These are phyloP conservation scores for Trinectes maculatus DNA, from an alignment of 2,113 vertebrate species.

Conservation along the genomic window DNA sequence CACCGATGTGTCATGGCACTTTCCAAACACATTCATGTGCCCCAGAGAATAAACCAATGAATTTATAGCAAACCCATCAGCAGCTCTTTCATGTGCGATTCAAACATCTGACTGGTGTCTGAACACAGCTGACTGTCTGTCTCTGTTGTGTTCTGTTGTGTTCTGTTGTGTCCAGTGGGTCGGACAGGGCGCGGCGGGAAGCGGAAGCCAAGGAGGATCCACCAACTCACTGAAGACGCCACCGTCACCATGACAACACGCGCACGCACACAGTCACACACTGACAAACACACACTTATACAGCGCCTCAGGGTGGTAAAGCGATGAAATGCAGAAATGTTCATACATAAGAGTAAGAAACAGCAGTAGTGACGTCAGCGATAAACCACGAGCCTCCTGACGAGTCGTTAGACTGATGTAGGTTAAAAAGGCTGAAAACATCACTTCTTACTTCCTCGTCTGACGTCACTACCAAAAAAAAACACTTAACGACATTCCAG, in stretches of 20 bases:
- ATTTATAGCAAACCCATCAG: too few relatives aligned
- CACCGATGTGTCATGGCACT: too few relatives aligned
- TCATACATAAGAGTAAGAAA: conserved; percentile 20
- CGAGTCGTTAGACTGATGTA: conserved; percentile 23
- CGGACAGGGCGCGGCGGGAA: conserved; percentile 63
- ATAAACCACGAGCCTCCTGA: conserved; percentile 7
- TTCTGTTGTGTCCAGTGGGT: conserved; percentile 55
- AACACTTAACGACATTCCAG: conserved; percentile 70
- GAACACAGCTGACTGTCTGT: not conserved
- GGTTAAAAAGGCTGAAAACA: too few relatives aligned
- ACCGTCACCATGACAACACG: conserved; percentile 65
- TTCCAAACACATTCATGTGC: too few relatives aligned
- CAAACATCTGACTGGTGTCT: too few relatives aligned
- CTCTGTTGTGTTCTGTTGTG: conserved; percentile 24
- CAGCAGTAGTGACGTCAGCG: conserved; percentile 21
- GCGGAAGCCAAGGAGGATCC: conserved; percentile 76
- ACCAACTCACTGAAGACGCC: conserved; percentile 80
- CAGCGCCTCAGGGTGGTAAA: conserved; percentile 25
- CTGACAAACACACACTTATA: conserved; percentile 20
- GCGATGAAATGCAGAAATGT: not conserved
- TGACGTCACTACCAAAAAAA: conserved; percentile 59
- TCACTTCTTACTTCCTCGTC: conserved; percentile 39
- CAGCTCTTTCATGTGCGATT: too few relatives aligned
- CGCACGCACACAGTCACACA: conserved; percentile 6
- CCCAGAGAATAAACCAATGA: too few relatives aligned